A percentile compares a stretch with the other conserved stretches of the same genome.
These are phyloP conservation scores for Omphaloscelis lunosa DNA, from an alignment of 2,888 invertebrate genomes.

Conservation along the genomic window DNA sequence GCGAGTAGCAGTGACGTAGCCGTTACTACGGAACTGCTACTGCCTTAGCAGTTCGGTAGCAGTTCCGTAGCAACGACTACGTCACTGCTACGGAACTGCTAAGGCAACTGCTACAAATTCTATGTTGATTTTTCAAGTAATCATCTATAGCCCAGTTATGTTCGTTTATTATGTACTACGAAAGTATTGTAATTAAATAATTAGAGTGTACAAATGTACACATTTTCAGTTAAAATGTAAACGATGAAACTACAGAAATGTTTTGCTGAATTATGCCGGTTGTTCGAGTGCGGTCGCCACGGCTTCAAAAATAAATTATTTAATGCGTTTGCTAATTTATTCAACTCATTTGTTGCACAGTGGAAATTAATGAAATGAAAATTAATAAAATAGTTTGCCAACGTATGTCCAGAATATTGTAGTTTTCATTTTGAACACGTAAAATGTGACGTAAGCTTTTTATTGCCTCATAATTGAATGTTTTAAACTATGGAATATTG, in stretches of 20 bases:
- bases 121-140: background rate
- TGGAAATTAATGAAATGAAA: constrained; percentile 57
- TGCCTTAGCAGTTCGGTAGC: no score
- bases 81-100: background rate
- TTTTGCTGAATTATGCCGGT: constrained; percentile 30
- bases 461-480: constrained; percentile 26
- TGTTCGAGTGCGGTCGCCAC: constrained; percentile 47
- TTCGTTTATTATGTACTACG: background rate
- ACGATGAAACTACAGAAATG: constrained; percentile 24
- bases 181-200: constrained; percentile 1
- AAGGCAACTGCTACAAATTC: constrained; percentile 4
- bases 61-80: no score
- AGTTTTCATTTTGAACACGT: constrained; percentile 19
- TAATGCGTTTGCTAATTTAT: constrained; percentile 58
- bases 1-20: constrained; percentile 1
- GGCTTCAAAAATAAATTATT: constrained; percentile 56
- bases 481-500: constrained; percentile 20
- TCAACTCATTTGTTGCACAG: constrained; percentile 49
- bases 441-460: constrained; percentile 19
- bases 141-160: background rate
- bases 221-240: constrained; percentile 30
- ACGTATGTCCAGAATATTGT: constrained; percentile 53
- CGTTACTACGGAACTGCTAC: background rate
- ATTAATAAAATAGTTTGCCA: constrained; percentile 56
- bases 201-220: background rate